These are phyloP conservation scores for Lagodon rhomboides DNA, from an alignment of 2,797 vertebrate genomes.

Conservation along the genomic window DNA sequence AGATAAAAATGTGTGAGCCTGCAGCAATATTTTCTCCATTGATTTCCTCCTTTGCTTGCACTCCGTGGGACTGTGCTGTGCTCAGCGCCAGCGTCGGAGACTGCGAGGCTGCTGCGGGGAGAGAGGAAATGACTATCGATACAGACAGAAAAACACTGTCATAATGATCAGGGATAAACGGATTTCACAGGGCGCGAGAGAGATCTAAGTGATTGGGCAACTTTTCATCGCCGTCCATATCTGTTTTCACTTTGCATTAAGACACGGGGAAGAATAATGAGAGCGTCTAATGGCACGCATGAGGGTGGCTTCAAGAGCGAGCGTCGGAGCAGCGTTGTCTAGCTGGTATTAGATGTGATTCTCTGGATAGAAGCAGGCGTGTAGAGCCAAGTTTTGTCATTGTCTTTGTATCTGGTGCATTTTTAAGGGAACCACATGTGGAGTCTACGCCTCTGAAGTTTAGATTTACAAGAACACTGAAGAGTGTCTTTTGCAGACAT, in stretches of 20 bases:
- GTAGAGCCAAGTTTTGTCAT: conserved; percentile 61
- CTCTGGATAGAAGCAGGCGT: conserved; percentile 58
- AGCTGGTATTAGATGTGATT: conserved; percentile 65
- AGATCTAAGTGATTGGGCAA: conserved; percentile 63
- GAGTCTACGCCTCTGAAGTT: conserved; percentile 77
- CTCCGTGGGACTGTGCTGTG: conserved; percentile 78
- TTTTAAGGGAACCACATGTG: conserved; percentile 79
- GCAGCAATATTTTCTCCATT: conserved; percentile 88
- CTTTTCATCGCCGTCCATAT: conserved; percentile 64
- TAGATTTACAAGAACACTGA: conserved; percentile 77
- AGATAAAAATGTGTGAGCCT: conserved; percentile 88
- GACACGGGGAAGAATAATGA: conserved; percentile 50
- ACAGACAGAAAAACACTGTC: conserved; percentile 76
- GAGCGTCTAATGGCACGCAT: conserved; percentile 56
- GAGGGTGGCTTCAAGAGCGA: conserved; percentile 43
- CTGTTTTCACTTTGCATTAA: conserved; percentile 64
- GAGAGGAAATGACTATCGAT: conserved; percentile 78
- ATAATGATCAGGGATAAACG: conserved; percentile 72
- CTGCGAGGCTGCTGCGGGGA: conserved; percentile 73
- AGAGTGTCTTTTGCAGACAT: conserved; percentile 65
- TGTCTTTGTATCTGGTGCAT: conserved; percentile 76
- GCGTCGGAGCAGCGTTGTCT: conserved; percentile 60
- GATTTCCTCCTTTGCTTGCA: conserved; percentile 84
- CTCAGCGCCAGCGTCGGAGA: conserved; percentile 70
- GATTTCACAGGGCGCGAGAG: conserved; percentile 57